Evolutionary conservation across 2,797 vertebrate species (phyloP).

Genomic region (Spinibarbus caldwelli): DNA sequence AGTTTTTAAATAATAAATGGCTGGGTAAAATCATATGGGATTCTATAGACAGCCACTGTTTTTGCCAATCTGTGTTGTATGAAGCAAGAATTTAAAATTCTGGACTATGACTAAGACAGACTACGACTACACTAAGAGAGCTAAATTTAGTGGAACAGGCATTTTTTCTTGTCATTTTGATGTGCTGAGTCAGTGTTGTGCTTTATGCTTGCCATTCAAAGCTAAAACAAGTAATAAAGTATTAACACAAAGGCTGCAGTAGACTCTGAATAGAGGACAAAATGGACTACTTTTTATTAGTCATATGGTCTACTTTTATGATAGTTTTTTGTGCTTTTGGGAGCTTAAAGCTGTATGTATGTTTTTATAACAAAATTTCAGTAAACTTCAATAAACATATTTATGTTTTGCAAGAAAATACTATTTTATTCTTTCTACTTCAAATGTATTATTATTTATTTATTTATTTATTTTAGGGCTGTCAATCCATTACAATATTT

Average conservation of each 20-base stretch:
- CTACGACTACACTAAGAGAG: neutral
- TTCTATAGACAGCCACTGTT: neutral
- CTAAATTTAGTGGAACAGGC: too few species aligned
- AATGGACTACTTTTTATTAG: neutral
- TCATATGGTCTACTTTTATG: neutral
- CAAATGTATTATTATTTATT: too few species aligned
- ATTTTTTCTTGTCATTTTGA: neutral
- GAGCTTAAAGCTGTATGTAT: too few species aligned
- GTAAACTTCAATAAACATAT: too few species aligned
- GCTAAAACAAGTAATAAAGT: slow-evolving; percentile 6
- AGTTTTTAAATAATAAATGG: slow-evolving; percentile 27
- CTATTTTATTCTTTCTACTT: too few species aligned
- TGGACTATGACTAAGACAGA: neutral
- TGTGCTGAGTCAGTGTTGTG: neutral
- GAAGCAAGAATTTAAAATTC: neutral
- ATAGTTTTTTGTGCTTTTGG: too few species aligned
- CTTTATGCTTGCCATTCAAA: neutral
- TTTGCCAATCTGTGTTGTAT: neutral
- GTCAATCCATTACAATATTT: too few species aligned
- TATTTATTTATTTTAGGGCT: too few species aligned
- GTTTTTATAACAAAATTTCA: too few species aligned
- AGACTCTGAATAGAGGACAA: neutral
- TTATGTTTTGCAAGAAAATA: too few species aligned
- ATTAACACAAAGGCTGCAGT: neutral
- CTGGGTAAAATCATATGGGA: neutral